Evolutionary conservation across 2,888 invertebrate genomes (phyloP).

Genomic region (Adelognathus sp.): DNA sequence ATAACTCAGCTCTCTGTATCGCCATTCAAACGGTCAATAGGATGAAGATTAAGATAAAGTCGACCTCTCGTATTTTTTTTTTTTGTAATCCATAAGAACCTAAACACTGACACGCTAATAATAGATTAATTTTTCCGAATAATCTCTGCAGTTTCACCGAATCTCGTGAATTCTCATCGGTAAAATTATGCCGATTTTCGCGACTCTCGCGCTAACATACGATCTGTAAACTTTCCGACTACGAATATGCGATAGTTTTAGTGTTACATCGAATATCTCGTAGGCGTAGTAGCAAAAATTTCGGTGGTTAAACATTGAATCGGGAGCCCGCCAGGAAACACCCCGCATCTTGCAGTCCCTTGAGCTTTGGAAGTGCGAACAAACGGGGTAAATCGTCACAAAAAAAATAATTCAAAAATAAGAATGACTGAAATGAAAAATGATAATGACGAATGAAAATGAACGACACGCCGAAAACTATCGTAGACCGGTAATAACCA

Average conservation of each 20-base stretch:
- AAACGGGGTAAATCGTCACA: background rate
- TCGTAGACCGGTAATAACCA: background rate
- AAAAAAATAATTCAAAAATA: background rate
- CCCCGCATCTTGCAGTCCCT: constrained; percentile 31
- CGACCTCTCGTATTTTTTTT: constrained; percentile 10
- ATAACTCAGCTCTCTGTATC: constrained; percentile 38
- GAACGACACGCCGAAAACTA: no score
- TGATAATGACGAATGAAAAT: no score
- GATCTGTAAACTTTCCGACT: constrained; percentile 12
- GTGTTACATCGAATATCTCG: constrained; percentile 43
- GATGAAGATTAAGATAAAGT: constrained; percentile 16
- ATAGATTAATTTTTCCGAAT: constrained; percentile 21
- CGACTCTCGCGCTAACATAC: background rate
- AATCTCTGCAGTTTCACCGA: constrained; percentile 7
- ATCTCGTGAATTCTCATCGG: background rate
- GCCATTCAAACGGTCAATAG: constrained; percentile 18
- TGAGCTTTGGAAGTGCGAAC: constrained; percentile 3
- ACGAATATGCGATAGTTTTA: background rate
- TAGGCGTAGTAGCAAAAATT: constrained; percentile 54
- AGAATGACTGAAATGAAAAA: no score
- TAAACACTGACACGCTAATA: constrained; percentile 22
- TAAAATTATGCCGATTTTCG: background rate
- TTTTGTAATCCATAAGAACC: constrained; percentile 19
- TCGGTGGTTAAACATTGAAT: constrained; percentile 18
- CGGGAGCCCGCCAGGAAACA: constrained; percentile 33